Evolutionary conservation across 2,888 invertebrate genomes (phyloP).

Genomic region (Tetragonisca angustula): DNA sequence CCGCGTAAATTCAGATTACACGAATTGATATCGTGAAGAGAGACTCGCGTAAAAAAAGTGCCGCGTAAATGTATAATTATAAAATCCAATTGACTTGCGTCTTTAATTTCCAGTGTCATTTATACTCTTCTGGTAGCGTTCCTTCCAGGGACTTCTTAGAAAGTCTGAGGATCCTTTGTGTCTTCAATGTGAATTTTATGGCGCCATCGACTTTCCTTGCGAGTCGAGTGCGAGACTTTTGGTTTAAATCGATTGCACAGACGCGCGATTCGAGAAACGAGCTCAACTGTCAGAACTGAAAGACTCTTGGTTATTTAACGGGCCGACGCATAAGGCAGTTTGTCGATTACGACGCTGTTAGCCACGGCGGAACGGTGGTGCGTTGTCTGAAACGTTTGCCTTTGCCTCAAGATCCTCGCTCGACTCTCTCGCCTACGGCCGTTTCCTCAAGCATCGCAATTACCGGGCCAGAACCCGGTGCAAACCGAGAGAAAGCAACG

Average conservation of each 20-base stretch:
- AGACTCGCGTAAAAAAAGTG: no score
- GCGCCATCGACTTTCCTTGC: no score
- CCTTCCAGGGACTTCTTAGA: no score
- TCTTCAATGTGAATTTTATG: no score
- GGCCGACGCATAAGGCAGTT: constrained; percentile 73
- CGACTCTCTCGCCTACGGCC: constrained; percentile 38
- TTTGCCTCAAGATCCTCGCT: constrained; percentile 52
- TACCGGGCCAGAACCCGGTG: constrained; percentile 8
- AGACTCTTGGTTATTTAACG: constrained; percentile 76
- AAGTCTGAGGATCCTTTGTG: no score
- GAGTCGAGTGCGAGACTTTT: no score
- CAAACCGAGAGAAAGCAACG: not conserved
- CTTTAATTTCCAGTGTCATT: no score
- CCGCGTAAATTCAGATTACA: no score
- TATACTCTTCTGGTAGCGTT: no score
- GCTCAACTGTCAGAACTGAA: constrained; percentile 73
- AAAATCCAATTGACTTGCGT: no score
- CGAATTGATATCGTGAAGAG: no score
- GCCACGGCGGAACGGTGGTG: constrained; percentile 37
- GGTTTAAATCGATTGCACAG: constrained; percentile 22
- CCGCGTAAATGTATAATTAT: no score
- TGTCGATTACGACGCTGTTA: constrained; percentile 75
- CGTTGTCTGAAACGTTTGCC: constrained; percentile 51
- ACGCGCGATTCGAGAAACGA: constrained; percentile 66
- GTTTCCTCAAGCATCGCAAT: constrained; percentile 46